Base-by-base conservation (phyloP, 2,113 vertebrate genomes). In the Bufo gargarizans region DNA sequence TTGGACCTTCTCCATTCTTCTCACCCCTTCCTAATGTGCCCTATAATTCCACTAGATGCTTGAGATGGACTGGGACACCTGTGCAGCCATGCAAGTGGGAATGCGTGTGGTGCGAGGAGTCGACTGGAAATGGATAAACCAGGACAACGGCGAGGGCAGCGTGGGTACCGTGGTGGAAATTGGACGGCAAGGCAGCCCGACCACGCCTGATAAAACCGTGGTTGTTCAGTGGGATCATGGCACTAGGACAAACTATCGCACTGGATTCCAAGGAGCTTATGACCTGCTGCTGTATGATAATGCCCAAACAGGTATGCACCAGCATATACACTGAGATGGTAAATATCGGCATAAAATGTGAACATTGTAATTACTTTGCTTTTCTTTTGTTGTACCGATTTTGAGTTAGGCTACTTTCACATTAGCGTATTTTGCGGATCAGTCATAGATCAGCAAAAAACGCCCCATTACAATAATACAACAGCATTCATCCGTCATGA, bases 221-320 rank as follows among this genome's bases (percentile, higher is more conserved):
- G 98, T 99, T 0, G 97, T 99, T 85, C 98, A 99, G 94, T 99
- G 98, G 98, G 98, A 99, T 91, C 98, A 97, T 43, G 98, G 98
- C 87, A 98, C 97, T 10, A 95, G 98, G 22, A 99, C 98, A 80
- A 99, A 99, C 93, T 99, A 99, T 56, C 96, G 98, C 22, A 99
- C 98, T 0, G 98, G 98, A 47, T 99, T 99, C 95, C 98, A 99
- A 93, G 97, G 97, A 0, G 95, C 97, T 0, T 97, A 96, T 0
- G 98, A 99, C 95, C 96, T 99, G 72, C 95, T 99, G 89, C 96
- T 99, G 47, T 99, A 98, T 0, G 98, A 99, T 93, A 99, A 99
- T 0, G 98, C 98, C 69, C 98, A 99, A 91, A 98, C 98, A 3
- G 98, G 98, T 99, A 71, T 20, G 55, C 71, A 12, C 59, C 11